Evolutionary conservation across 2,888 invertebrate genomes (phyloP), one percentile per base, ranked within the genome.

Genomic region (Xanthorhoe spadicearia): DNA sequence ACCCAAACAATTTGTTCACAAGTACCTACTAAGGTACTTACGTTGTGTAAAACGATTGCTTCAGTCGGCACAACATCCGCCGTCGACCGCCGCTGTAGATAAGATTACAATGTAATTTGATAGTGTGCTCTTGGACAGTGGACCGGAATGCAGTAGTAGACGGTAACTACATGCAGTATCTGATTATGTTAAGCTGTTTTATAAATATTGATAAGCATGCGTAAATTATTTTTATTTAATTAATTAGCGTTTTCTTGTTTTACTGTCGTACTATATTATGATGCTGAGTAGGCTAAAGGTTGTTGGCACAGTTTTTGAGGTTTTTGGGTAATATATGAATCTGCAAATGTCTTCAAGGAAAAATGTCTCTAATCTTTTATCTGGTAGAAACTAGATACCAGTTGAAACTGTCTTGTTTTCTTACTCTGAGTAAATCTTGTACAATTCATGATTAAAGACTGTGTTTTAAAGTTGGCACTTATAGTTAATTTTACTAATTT

Each of bases 111-210:
- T 13, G 38, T 43, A 13, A 32, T 6, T 58, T 53, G 46, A 57
- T 63, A 38, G 49, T 35, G 15, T 48, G 60, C n/a, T 23, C 57
- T 62, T 80, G 81, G 72, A 80, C 82, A 71, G 77, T 83, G 83
- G 80, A 77, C 83, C 81, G 84, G 80, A 78, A 64, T 64, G 10
- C 10, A 50, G 54, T n/a, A 54, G 32, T 35, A 52, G 48, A n/a
- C n/a, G 46, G 17, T 48, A 43, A 48, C 15, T 17, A 15, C 48
- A 17, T 48, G 5, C 15, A 48, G 15, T 48, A 48, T 17, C 8
- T 15, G 48, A 48, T 15, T 46, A 15, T 48, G 48, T 15, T 48
- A 48, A 48, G 15, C 48, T 17, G 7, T 48, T 7, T 15, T 13
- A 48, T 48, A 17, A 48, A 48, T 8, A 17, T 17, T 15, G 48